Percentiles rank a stretch among this genome's conserved stretches.
Conservation (phyloP, 1,140 invertebrate genomes). For the Coelopa frigida region DNA sequence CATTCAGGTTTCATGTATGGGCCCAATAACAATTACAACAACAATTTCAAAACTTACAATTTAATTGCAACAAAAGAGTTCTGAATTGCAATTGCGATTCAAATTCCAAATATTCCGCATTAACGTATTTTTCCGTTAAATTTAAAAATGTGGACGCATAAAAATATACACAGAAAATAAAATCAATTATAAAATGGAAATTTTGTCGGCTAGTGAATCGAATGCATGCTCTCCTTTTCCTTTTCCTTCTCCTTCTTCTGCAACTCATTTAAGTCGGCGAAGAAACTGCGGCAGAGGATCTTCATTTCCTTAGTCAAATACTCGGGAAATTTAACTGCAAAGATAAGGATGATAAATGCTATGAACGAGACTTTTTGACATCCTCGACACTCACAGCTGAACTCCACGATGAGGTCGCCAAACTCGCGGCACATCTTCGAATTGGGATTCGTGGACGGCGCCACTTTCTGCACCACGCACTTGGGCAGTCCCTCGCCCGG, state of each 20-base stretch:
- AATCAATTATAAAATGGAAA: no score
- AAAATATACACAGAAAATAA: no score
- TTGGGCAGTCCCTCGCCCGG: conserved; percentile 58
- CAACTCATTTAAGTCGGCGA: conserved; percentile 4
- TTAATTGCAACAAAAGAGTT: no score
- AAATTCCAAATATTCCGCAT: no score
- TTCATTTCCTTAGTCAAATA: conserved; percentile 32
- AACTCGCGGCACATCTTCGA: conserved; percentile 17
- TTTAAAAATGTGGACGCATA: no score
- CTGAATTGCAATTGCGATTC: no score
- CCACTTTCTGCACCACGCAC: conserved; percentile 27
- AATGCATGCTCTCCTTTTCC: not conserved
- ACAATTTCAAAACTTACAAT: no score
- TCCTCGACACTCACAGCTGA: conserved; percentile 18
- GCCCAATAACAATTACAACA: no score
- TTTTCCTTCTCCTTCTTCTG: not conserved
- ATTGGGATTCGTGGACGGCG: conserved; percentile 21
- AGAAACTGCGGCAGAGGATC: conserved; percentile 22
- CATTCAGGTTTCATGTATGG: no score
- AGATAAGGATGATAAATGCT: not conserved
- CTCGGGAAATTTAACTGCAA: conserved; percentile 28
- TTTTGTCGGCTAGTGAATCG: not conserved
- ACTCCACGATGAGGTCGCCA: conserved; percentile 37
- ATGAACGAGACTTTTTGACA: not conserved
- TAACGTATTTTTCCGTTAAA: no score